These are phyloP conservation scores for Caranx melampygus DNA, from an alignment of 2,113 vertebrate species.

Conservation along the genomic window DNA sequence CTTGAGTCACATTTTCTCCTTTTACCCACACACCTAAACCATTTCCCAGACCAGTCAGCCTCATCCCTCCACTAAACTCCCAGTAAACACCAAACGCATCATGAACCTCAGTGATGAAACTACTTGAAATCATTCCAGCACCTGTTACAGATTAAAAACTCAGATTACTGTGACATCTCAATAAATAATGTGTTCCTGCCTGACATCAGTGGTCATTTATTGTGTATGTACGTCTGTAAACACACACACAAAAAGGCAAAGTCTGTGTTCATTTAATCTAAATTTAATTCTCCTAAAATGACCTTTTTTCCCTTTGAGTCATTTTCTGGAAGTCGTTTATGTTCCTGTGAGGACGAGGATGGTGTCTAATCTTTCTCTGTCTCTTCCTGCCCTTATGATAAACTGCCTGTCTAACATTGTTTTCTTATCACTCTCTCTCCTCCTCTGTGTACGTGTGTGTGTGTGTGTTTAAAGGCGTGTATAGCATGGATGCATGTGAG, in stretches of 20 bases:
- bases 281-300: constrained; percentile 44
- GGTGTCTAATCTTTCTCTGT: constrained; percentile 78
- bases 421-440: constrained; percentile 67
- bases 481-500: constrained; percentile 13
- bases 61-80: too few relatives aligned
- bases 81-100: neutral
- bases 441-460: constrained; percentile 31
- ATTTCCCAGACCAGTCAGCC: neutral
- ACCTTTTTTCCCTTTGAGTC: constrained; percentile 50
- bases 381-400: constrained; percentile 77
- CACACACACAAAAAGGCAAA: constrained; percentile 12
- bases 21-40: neutral
- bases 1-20: too few relatives aligned
- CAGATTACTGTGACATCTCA: neutral
- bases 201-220: neutral
- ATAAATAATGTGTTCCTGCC: neutral
- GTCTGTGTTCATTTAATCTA: constrained; percentile 29
- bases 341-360: constrained; percentile 58
- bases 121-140: too few relatives aligned
- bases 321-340: constrained; percentile 57
- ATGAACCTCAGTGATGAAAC: too few relatives aligned
- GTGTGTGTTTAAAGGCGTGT: constrained; percentile 21
- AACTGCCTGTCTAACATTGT: constrained; percentile 80
- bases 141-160: neutral
- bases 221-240: neutral